Evolutionary conservation across 2,113 vertebrate genomes (phyloP), one percentile per base, ranked within the genome.

Genomic region (Lipophrys pholis): DNA sequence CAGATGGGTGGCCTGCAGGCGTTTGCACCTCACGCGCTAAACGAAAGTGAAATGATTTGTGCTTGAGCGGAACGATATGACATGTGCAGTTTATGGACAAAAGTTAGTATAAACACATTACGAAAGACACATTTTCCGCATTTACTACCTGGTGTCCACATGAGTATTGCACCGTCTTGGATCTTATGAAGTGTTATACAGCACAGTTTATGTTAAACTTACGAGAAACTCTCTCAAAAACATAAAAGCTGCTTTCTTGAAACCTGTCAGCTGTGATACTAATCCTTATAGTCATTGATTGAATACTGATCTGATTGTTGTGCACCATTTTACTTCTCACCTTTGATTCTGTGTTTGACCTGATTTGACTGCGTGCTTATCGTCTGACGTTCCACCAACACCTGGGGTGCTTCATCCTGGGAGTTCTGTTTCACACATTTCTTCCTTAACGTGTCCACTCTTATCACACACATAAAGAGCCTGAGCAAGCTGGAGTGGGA

Each of bases 341-440:
- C 77, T 77, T 49, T 75, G 77, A 87, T 30, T 30, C 61, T 58
- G 15, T 52, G 35, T 68, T 55, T 71, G 80, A 80, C 51, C 79
- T 77, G 50, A 83, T 73, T 59, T 84, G 71, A 54, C 63, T 62
- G 76, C 88, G 75, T 92, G 77, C 89, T 85, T 92, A 60, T 77
- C 46, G 51, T 63, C 59, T 91, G 85, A 93, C 54, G 71, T 73
- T 57, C 21, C 81, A 11, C 60, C 36, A 82, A 80, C 91, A 93
- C 92, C 89, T 90, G 89, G 66, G 87, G 21, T 11, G 6, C 50
- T 52, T 76, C 69, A 49, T 55, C 69, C 50, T 66, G 56, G 69
- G 81, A 83, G 64, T 83, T 77, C 50, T 86, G 68, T 84, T 92
- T 88, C 78, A 64, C 39, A 61, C 11, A 43, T 80, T 78, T 79